phyloP scores from a whole-genome alignment of 2,797 vertebrate species.

The Acrossocheilus wenchowensis region DNA sequence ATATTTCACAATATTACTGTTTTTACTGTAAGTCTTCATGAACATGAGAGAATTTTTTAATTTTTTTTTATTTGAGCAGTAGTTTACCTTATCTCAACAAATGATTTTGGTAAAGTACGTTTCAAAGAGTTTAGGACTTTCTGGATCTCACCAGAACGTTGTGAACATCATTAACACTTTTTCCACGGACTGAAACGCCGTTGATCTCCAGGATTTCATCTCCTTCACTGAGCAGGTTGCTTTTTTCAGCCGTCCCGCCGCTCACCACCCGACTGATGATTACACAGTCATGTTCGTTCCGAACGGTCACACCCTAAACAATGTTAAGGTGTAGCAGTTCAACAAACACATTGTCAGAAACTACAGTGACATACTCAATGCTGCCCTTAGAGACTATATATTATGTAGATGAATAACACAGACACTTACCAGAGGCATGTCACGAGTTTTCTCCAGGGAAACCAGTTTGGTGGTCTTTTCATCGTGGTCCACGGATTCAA shows the following conservation, averaged over 20 bases:
- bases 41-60: no score
- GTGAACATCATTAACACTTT: conserved; percentile 95
- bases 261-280: conserved; percentile 95
- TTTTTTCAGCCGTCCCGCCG: conserved; percentile 91
- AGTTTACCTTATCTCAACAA: background rate
- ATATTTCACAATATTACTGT: background rate
- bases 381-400: background rate
- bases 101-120: background rate
- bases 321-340: background rate
- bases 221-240: conserved; percentile 90
- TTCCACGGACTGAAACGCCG: conserved; percentile 89
- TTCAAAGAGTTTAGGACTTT: conserved; percentile 51
- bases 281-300: conserved; percentile 93
- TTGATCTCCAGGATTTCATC: conserved; percentile 97
- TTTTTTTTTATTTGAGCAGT: background rate
- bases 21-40: no score
- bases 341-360: background rate
- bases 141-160: conserved; percentile 89
- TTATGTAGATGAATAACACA: background rate
- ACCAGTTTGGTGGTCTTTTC: conserved; percentile 95
- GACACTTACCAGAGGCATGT: conserved; percentile 87
- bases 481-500: conserved; percentile 79
- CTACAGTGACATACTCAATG: background rate
- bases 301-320: conserved; percentile 90
- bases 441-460: conserved; percentile 90